phyloP scores from a whole-genome alignment of 2,797 vertebrate species.

The Sebastes goodei region DNA sequence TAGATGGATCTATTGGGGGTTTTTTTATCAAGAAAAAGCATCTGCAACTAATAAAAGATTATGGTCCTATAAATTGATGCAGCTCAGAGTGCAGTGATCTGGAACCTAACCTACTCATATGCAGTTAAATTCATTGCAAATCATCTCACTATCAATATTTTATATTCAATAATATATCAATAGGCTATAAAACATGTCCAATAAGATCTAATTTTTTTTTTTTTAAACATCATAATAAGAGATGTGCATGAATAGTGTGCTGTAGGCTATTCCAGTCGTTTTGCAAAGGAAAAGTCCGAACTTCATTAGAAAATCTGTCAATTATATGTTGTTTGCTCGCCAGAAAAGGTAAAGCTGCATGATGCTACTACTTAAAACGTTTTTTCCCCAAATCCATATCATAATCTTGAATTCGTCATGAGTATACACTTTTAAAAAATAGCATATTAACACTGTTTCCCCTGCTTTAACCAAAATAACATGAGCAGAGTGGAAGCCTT shows the following conservation, averaged over 20 bases:
- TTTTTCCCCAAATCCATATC: background rate
- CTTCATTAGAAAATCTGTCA: background rate
- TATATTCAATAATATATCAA: background rate
- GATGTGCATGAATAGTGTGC: background rate
- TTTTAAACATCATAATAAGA: too few relatives aligned
- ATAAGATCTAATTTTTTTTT: background rate
- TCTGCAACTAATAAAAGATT: background rate
- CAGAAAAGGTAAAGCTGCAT: background rate
- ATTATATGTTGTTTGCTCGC: background rate
- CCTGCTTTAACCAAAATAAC: background rate
- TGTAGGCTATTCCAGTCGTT: background rate
- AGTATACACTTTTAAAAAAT: background rate
- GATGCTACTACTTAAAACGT: fast-evolving
- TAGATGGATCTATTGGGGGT: background rate
- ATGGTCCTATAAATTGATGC: background rate
- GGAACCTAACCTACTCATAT: background rate
- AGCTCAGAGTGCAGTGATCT: background rate
- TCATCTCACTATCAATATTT: background rate
- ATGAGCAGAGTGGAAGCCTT: background rate
- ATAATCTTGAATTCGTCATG: background rate
- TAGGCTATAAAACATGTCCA: background rate
- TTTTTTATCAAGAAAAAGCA: background rate
- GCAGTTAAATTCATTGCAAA: background rate
- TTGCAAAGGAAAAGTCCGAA: background rate
- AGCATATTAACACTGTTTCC: background rate